Conservation (phyloP, 2,113 vertebrate genomes). For the Vulpes lagopus region DNA sequence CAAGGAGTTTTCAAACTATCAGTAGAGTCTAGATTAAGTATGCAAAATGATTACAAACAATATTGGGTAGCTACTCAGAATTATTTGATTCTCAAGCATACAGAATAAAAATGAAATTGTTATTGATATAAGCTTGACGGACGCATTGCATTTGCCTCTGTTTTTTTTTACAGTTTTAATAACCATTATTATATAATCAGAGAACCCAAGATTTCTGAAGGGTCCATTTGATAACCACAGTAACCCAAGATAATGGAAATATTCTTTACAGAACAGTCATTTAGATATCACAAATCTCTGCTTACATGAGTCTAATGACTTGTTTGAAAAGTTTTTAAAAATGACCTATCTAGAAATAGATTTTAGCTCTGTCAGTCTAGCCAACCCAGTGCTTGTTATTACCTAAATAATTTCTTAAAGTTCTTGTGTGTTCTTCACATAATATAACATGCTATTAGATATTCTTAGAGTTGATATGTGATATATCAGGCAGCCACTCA, state of each 20-base stretch:
- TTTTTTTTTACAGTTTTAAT: conserved; percentile 33
- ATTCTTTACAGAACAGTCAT: not conserved
- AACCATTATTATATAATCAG: not conserved
- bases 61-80: not conserved
- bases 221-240: not conserved
- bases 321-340: not conserved
- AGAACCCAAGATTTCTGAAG: not conserved
- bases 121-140: not conserved
- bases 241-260: not conserved
- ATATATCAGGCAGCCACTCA: not conserved
- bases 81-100: not conserved
- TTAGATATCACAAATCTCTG: conserved; percentile 24
- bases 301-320: not conserved
- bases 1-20: not conserved
- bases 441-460: not conserved
- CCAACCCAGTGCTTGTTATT: not conserved
- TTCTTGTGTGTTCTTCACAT: not conserved
- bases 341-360: not conserved
- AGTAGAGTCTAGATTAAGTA: not conserved
- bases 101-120: not conserved
- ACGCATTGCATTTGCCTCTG: not conserved
- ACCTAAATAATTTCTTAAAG: not conserved
- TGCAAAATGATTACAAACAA: not conserved
- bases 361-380: not conserved
- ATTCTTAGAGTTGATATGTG: not conserved